Conservation (phyloP, 2,888 invertebrate genomes). For the Catocala fraxini region DNA sequence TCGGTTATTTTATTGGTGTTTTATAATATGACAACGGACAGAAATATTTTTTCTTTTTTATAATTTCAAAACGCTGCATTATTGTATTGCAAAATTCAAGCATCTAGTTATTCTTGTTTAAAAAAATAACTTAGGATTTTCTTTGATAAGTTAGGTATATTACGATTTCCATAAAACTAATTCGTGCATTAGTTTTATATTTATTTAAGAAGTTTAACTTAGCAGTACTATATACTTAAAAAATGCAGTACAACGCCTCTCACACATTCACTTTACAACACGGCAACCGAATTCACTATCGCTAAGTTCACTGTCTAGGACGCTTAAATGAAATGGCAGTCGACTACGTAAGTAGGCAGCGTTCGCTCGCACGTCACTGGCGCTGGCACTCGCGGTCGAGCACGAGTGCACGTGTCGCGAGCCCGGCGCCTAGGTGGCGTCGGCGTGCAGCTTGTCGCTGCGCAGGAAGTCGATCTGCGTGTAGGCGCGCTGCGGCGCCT, state of each 20-base stretch:
- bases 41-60: too few relatives aligned
- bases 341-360: slow-evolving; percentile 52
- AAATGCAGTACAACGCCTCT: slow-evolving; percentile 34
- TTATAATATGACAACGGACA: too few relatives aligned
- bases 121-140: too few relatives aligned
- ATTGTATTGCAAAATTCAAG: too few relatives aligned
- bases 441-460: slow-evolving; percentile 80
- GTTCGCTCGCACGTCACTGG: slow-evolving; percentile 28
- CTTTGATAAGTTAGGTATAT: too few relatives aligned
- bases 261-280: slow-evolving; percentile 48
- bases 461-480: slow-evolving; percentile 94
- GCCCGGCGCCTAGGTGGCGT: slow-evolving; percentile 49
- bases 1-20: too few relatives aligned
- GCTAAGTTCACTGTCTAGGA: slow-evolving; percentile 29
- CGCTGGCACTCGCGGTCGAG: not conserved
- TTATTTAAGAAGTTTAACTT: not conserved
- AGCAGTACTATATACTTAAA: not conserved
- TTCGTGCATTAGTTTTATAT: too few relatives aligned
- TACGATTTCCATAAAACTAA: too few relatives aligned
- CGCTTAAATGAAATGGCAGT: slow-evolving; percentile 64
- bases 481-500: slow-evolving; percentile 88
- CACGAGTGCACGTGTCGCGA: too few relatives aligned
- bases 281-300: slow-evolving; percentile 48
- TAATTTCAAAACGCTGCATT: too few relatives aligned
- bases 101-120: too few relatives aligned